Evolutionary conservation across 2,113 vertebrate species (phyloP), one percentile per base, ranked within the genome.

Genomic region (Aphelocoma coerulescens): DNA sequence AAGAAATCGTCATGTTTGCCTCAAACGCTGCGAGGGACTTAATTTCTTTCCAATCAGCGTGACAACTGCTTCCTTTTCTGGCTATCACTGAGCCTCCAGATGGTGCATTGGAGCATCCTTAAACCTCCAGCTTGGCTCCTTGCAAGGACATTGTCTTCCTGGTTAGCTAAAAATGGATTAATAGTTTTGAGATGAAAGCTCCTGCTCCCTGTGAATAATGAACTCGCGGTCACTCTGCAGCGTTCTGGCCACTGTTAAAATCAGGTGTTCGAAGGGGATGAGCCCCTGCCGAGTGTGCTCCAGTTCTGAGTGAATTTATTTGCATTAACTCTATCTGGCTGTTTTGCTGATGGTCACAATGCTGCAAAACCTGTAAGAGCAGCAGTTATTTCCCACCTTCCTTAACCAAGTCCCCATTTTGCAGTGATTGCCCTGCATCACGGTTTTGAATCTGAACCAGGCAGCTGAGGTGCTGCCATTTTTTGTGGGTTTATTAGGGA

Each of bases 11-110:
- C 13, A 0, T 7, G 12, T 66, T 93, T 65, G 89, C 58, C 78
- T 74, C 55, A 8, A 69, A 52, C 0, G 1, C 49, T 51, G 35
- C 3, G 4, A 62, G 67, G 78, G 72, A 87, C 37, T 75, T 91
- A 28, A 61, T 19, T 95, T 89, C 44, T 86, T 80, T 63, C 72
- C 82, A 61, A 27, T 54, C 96, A 92, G 79, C 68, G 6, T 68
- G 97, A 90, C 94, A 93, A 88, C 68, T 71, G 93, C 93, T 97
- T 96, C 96, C 97, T 88, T 96, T 83, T 10, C 94, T 96, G 93
- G 89, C 94, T 95, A 63, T 95, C 91, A 3, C 90, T 32, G 86
- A 8, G 58, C 62, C 84, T 97, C 94, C 96, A 97, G 96, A 97
- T 97, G 96, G 94, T 90, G 57, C 76, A 32, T 81, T 63, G 43